Percentiles rank a stretch among this genome's conserved stretches.
Evolutionary conservation across 2,888 invertebrate genomes (phyloP).

Genomic region (Lutraria lutraria): DNA sequence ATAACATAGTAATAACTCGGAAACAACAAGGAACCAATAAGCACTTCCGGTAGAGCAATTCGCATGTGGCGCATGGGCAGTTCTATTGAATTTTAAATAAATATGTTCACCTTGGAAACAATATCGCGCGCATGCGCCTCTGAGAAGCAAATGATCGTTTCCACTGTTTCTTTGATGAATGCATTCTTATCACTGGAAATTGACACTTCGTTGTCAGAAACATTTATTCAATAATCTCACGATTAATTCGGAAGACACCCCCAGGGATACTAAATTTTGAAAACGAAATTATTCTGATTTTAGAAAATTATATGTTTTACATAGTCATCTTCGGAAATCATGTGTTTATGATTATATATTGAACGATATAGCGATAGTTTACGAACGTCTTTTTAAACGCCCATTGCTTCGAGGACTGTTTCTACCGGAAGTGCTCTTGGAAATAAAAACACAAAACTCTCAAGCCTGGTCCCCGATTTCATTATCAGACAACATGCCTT

Average conservation of each 20-base stretch:
- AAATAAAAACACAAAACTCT: slow-evolving; percentile 18
- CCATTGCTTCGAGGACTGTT: not conserved
- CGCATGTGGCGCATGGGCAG: not conserved
- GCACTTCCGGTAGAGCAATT: slow-evolving; percentile 19
- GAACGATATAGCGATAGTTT: not conserved
- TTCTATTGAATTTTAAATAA: not conserved
- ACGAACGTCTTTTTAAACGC: not conserved
- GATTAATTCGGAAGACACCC: not conserved
- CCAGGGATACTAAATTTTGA: not conserved
- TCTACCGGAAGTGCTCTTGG: slow-evolving; percentile 14
- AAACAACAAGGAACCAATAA: slow-evolving; percentile 39
- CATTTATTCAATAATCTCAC: not conserved
- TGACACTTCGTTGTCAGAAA: not conserved
- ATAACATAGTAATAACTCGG: slow-evolving; percentile 62
- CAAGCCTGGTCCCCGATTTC: not conserved
- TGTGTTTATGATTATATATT: slow-evolving; percentile 9
- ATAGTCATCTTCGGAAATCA: not conserved
- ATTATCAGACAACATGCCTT: not conserved
- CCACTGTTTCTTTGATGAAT: not conserved
- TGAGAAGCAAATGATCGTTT: not conserved
- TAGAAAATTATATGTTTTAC: not conserved
- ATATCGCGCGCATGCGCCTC: not conserved
- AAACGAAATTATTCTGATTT: not conserved
- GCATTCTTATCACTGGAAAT: not conserved
- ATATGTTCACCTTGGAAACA: too few relatives aligned